phyloP scores from a whole-genome alignment of 35 echinoderm and acorn worm genomes.

The Ptychodera flava region DNA sequence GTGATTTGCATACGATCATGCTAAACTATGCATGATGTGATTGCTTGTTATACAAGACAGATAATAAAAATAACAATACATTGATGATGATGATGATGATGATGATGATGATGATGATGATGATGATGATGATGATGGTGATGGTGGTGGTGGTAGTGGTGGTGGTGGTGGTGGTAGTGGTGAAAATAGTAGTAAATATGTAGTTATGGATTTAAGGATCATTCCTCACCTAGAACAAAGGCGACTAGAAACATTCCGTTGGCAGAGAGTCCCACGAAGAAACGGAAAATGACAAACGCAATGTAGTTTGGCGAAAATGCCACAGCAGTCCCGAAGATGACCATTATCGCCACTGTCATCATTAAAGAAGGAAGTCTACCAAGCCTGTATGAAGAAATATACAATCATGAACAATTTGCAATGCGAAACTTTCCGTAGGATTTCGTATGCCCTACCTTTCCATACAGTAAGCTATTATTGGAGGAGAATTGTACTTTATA shows the following conservation, averaged over 20 bases:
- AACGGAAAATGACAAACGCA: slow-evolving; percentile 20
- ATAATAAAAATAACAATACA: neutral
- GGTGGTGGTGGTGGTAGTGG: slow-evolving; percentile 6
- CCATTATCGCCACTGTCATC: neutral
- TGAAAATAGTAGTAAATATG: neutral
- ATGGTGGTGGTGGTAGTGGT: neutral
- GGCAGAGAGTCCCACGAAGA: slow-evolving; percentile 8
- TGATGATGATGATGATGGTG: slow-evolving; percentile 21
- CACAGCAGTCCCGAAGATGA: neutral
- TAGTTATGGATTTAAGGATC: too few relatives aligned
- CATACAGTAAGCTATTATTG: too few relatives aligned
- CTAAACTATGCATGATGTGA: neutral
- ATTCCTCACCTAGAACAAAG: slow-evolving; percentile 31
- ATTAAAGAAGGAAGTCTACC: slow-evolving; percentile 20
- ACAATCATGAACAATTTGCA: too few relatives aligned
- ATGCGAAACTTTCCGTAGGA: too few relatives aligned
- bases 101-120: slow-evolving; percentile 28
- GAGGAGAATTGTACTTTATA: too few relatives aligned
- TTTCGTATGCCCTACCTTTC: too few relatives aligned
- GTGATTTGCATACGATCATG: neutral
- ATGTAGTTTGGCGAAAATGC: slow-evolving; percentile 26
- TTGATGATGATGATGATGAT: slow-evolving; percentile 19
- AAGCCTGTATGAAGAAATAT: slow-evolving; percentile 10
- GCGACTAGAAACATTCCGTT: slow-evolving; percentile 21
- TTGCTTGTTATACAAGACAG: neutral